phyloP scores from a whole-genome alignment of 2,797 vertebrate genomes.

The Delichon dasypus region DNA sequence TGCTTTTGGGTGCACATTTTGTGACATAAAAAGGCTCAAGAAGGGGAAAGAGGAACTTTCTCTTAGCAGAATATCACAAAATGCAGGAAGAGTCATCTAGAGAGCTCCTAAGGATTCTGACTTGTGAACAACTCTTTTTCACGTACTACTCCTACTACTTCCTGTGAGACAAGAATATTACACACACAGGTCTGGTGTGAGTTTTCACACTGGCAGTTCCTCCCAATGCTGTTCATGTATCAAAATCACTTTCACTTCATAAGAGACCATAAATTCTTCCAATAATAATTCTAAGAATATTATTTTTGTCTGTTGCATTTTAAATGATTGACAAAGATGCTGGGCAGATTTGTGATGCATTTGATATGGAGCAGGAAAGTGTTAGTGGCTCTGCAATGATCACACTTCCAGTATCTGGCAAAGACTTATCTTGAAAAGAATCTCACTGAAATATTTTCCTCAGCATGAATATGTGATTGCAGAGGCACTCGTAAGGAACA shows the following conservation, averaged over 20 bases:
- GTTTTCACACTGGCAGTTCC: constrained; percentile 1
- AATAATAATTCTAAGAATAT: constrained; percentile 1
- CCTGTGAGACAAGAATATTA: not conserved
- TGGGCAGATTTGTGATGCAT: not conserved
- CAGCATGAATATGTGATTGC: not conserved
- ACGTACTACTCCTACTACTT: constrained; percentile 26
- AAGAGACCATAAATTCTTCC: not conserved
- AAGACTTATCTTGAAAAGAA: not conserved
- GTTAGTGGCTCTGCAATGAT: not conserved
- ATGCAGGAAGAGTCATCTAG: not conserved
- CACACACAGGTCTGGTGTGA: not conserved
- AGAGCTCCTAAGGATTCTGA: constrained; percentile 9
- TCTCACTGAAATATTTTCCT: not conserved
- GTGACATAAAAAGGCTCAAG: constrained; percentile 12
- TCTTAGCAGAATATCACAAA: not conserved
- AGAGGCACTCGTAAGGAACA: not conserved
- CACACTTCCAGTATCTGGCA: not conserved
- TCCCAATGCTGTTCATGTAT: not conserved
- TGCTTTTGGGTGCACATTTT: not conserved
- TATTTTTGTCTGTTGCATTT: not conserved
- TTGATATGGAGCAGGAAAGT: not conserved
- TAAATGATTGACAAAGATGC: constrained; percentile 13
- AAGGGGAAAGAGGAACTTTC: not conserved
- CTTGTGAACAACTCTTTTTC: constrained; percentile 16
- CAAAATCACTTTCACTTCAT: not conserved